Evolutionary conservation across 2,888 invertebrate genomes (phyloP), one percentile per base, ranked within the genome.

Genomic region (Coleophora deauratella): DNA sequence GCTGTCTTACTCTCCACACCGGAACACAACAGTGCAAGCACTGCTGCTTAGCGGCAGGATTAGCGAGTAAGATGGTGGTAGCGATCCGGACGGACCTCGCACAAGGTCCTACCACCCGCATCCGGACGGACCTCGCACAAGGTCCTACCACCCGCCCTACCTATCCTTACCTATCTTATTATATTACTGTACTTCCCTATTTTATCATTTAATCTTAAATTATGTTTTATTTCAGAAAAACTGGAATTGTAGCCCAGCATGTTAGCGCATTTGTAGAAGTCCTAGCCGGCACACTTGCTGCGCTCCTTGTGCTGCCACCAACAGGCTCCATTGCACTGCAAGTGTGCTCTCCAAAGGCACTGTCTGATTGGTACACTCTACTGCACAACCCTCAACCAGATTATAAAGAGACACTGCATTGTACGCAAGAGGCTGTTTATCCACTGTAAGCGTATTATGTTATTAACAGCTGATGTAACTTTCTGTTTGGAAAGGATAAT

Each of bases 401-500:
- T 73, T 98, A 97, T 77, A 93, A 93, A 43, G 90, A 91, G 47
- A 93, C 92, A 12, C 73, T 98, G 40, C 93, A 97, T 75, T 99
- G 99, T 73, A 97, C 98, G 0, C 97, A 99, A 66, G 99, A 99
- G 81, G 97, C 98, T 42, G 98, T 98, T 0, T 99, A 97, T 86
- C 99, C 99, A 35, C 80, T 99, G 96, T 98, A 88, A 90, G 92
- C 88, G 2, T 13, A n/a, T n/a, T n/a, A 35, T 14, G 15, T 33
- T 27, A 11, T 14, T 31, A 9, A 21, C 21, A 21, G 21, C 21
- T 6, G 21, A 21, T 30, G 27, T 43, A 42, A 33, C 12, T 37
- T 36, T 15, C 21, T 36, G 27, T 35, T 40, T 12, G 30, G 28
- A 12, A 40, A 28, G 35, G 21, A 11, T 27, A 27, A 27, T 35